Evolutionary conservation across 2,113 vertebrate genomes (phyloP).

Genomic region (Cyanistes caeruleus): DNA sequence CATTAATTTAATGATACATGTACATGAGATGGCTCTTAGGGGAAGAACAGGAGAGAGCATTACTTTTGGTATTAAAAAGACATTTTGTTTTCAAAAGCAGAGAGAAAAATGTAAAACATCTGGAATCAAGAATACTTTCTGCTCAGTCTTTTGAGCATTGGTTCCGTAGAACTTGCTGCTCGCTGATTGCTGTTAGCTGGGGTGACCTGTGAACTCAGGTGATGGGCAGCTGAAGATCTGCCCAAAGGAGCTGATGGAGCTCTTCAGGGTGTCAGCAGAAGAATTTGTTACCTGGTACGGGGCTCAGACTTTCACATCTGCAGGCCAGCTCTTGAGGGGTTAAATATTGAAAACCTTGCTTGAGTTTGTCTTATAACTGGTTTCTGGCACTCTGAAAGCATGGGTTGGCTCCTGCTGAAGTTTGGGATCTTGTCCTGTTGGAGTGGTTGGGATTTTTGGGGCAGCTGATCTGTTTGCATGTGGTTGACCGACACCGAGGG

Average conservation of each 20-base stretch:
- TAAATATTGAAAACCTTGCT: not conserved
- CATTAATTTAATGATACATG: constrained; percentile 5
- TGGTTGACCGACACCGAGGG: rapidly evolving
- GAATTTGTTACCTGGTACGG: not conserved
- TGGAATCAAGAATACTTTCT: constrained; percentile 18
- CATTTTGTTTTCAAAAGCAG: constrained; percentile 43
- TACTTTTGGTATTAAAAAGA: constrained; percentile 48
- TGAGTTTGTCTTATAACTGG: not conserved
- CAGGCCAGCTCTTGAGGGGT: not conserved
- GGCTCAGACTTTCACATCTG: not conserved
- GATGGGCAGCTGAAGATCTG: not conserved
- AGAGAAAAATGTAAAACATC: constrained; percentile 51
- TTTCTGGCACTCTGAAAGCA: not conserved
- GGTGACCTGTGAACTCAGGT: not conserved
- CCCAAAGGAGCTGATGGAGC: not conserved
- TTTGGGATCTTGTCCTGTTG: not conserved
- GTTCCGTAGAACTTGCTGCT: not conserved
- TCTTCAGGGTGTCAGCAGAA: not conserved
- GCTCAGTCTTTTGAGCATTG: not conserved
- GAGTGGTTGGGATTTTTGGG: not conserved
- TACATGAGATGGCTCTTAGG: not conserved
- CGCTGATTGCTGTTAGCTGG: not conserved
- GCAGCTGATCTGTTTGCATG: not conserved
- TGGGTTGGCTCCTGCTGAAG: not conserved
- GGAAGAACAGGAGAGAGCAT: constrained; percentile 22